phyloP scores from a whole-genome alignment of 2,888 invertebrate genomes.

The Elmis aenea region DNA sequence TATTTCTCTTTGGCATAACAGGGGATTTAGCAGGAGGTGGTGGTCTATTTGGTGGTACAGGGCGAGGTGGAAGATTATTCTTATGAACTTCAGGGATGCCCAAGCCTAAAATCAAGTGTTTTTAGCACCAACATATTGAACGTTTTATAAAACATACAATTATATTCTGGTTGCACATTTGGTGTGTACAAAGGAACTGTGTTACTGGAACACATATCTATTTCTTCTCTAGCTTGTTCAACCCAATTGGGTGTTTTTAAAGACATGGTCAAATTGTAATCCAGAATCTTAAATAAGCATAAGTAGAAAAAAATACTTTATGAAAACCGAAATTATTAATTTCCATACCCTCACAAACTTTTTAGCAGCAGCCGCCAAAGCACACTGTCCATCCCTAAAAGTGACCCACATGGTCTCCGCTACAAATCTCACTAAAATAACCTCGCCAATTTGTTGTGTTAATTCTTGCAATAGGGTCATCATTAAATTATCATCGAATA shows the following conservation, averaged over 20 bases:
- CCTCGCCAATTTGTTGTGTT: conserved; percentile 81
- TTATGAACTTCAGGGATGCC: conserved; percentile 51
- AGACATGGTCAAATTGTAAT: conserved; percentile 62
- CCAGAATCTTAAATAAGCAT: conserved; percentile 54
- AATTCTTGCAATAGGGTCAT: conserved; percentile 74
- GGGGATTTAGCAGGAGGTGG: conserved; percentile 53
- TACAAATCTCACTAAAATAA: conserved; percentile 85
- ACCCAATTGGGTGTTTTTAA: conserved; percentile 86
- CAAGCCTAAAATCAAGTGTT: conserved; percentile 32
- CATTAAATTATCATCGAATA: conserved; percentile 78
- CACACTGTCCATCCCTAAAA: conserved; percentile 84
- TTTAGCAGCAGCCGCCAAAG: conserved; percentile 63
- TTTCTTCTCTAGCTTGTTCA: conserved; percentile 73
- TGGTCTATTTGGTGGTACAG: conserved; percentile 50
- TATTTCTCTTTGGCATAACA: conserved; percentile 44
- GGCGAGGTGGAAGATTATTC: conserved; percentile 24
- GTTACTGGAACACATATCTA: conserved; percentile 78
- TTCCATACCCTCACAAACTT: conserved; percentile 25
- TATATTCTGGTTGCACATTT: conserved; percentile 41
- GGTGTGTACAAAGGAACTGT: conserved; percentile 65
- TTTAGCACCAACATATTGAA: neutral
- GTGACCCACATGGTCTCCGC: conserved; percentile 88
- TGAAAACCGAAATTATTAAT: conserved; percentile 35
- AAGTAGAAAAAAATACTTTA: too few relatives aligned
- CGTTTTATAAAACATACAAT: conserved; percentile 35